Base-by-base conservation (phyloP, 1,140 invertebrate species). In the Pararge aegeria region DNA sequence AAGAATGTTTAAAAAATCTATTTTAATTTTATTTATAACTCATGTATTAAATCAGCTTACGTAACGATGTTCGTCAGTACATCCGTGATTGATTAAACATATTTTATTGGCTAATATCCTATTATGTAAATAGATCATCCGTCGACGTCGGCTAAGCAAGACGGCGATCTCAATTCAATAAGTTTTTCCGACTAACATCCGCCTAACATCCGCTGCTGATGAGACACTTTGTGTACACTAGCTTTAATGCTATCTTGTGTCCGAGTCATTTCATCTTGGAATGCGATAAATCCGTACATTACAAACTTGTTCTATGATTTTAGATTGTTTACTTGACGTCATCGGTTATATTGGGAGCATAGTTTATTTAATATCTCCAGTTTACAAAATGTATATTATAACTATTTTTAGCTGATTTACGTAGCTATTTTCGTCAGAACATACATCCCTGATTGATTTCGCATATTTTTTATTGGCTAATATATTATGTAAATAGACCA, bases 291-390 rank as follows among this genome's bases (percentile, higher is more conserved):
- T 64, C 48, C 20, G 40, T 44, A 50, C 40, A 57, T 64, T 58
- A 21, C 18, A 34, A 48, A 21, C 61, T 62, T 46, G 50, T 55
- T 58, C 57, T 60, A 67, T 67, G 64, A 58, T 63, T 34, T 42
- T 30, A 58, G 37, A 61, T 55, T 66, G 63, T 66, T 64, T 64
- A 61, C 61, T 38, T 70, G 68, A 67, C 68, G 68, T 70, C 68
- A 70, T 24, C 5, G 13, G 42, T 62, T 70, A 70, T 64, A 64
- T 66, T 51, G 24, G 50, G 21, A 48, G 24, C 64, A 61, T 10
- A 58, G 64, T 64, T 70, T 70, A 66, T 66, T 63, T 70, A 62
- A 66, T 61, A 66, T 60, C 58, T 52, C 57, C 13, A 66, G 60
- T 61, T 66, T 61, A 70, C 67, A 63, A 66, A 63, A 55, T 55